Evolutionary conservation across 2,797 vertebrate genomes (phyloP).

Genomic region (Eutrigla gurnardus): DNA sequence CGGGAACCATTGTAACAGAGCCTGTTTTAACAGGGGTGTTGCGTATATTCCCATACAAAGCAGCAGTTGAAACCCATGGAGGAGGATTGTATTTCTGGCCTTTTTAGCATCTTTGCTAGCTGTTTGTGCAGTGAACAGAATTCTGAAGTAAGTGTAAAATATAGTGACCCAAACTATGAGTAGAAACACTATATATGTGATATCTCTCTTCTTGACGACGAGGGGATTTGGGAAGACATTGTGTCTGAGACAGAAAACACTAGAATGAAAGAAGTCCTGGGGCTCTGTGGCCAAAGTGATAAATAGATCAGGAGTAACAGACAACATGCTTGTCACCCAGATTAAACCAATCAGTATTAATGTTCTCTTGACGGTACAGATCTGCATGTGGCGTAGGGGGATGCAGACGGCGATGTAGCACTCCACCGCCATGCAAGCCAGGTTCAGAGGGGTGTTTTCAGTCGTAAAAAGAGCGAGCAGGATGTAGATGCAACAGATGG

Average conservation of each 20-base stretch:
- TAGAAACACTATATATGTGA: constrained; percentile 42
- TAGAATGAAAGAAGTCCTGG: constrained; percentile 54
- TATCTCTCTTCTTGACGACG: constrained; percentile 58
- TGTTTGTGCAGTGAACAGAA: constrained; percentile 68
- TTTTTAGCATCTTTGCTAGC: constrained; percentile 66
- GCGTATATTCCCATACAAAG: constrained; percentile 52
- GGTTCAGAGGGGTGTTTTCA: constrained; percentile 81
- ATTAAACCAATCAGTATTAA: constrained; percentile 69
- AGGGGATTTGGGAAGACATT: constrained; percentile 52
- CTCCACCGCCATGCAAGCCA: constrained; percentile 83
- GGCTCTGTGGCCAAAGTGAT: constrained; percentile 62
- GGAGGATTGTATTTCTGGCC: constrained; percentile 75
- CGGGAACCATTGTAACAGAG: constrained; percentile 38
- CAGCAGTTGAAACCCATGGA: constrained; percentile 44
- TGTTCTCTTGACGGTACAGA: constrained; percentile 78
- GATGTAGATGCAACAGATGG: constrained; percentile 68
- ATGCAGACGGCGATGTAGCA: constrained; percentile 81
- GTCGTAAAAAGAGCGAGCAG: constrained; percentile 64
- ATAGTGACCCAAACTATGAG: constrained; percentile 74
- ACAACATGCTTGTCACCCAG: constrained; percentile 67
- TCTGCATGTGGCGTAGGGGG: constrained; percentile 75
- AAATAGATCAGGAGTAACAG: constrained; percentile 75
- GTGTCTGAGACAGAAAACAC: constrained; percentile 64
- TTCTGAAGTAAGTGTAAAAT: constrained; percentile 75
- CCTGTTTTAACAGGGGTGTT: neutral